A percentile compares a stretch with the other conserved stretches of the same genome.
Evolutionary conservation across 2,113 vertebrate species (phyloP).

Genomic region (Machaerirhynchus nigripectus): DNA sequence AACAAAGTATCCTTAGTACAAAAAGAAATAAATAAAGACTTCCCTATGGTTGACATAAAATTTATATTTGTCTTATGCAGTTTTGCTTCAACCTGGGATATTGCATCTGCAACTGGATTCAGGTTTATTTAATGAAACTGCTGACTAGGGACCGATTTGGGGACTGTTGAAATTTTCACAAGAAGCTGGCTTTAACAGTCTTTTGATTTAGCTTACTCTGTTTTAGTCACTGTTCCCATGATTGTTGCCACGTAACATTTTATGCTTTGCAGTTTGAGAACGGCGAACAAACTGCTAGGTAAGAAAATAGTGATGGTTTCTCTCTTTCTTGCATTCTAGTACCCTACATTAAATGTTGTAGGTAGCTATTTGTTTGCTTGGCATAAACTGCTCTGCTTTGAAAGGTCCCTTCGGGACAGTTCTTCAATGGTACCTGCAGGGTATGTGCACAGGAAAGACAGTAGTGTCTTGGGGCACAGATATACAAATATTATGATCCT

Average conservation of each 20-base stretch:
- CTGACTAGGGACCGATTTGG: background rate
- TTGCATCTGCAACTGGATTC: background rate
- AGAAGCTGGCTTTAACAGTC: background rate
- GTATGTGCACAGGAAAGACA: background rate
- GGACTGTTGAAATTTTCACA: background rate
- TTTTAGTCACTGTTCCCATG: background rate
- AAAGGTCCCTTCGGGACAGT: conserved; percentile 6
- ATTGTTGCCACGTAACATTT: background rate
- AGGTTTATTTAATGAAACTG: background rate
- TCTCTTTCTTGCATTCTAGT: background rate
- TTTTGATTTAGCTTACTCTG: background rate
- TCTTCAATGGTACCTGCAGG: conserved; percentile 1
- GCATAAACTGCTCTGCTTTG: conserved; percentile 17
- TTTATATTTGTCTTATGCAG: background rate
- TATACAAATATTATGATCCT: background rate
- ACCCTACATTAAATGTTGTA: background rate
- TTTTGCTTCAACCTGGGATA: background rate
- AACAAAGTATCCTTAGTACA: background rate
- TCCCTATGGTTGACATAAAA: background rate
- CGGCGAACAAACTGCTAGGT: background rate
- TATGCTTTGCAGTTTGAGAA: background rate
- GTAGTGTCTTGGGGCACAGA: background rate
- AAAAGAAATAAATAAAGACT: background rate
- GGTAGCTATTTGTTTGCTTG: conserved; percentile 21
- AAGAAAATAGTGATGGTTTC: background rate